phyloP scores from a whole-genome alignment of 30 jellyfish, hydroid and myxozoan genomes.

The Haliclystus octoradiatus region DNA sequence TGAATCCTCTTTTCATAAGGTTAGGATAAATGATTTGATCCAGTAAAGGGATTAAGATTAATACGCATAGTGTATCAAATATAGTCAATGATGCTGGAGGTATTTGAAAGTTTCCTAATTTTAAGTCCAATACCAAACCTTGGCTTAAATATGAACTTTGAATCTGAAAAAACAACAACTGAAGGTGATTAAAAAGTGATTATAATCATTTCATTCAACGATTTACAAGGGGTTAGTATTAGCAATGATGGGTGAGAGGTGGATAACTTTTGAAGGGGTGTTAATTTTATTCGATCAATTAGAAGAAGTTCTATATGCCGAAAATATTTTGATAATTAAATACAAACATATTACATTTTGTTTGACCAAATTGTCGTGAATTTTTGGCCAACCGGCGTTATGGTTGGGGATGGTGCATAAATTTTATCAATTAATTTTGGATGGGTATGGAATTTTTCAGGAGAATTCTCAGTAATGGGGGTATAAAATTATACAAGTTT shows the following conservation, averaged over 20 bases:
- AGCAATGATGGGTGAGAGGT: neutral
- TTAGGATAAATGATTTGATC: slow-evolving; percentile 53
- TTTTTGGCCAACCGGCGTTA: too few species aligned
- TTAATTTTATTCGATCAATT: neutral
- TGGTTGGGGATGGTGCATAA: too few species aligned
- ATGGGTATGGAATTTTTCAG: too few species aligned
- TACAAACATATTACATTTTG: too few species aligned
- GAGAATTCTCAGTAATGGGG: too few species aligned
- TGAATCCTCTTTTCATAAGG: slow-evolving; percentile 6
- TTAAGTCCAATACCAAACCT: slow-evolving; percentile 48
- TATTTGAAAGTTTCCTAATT: slow-evolving; percentile 23
- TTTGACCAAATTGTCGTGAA: too few species aligned
- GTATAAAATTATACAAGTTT: too few species aligned
- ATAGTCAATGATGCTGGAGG: slow-evolving; percentile 86
- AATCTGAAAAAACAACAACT: slow-evolving; percentile 37
- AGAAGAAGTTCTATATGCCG: too few species aligned
- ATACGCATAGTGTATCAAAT: slow-evolving; percentile 39
- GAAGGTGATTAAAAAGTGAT: neutral
- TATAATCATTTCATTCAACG: slow-evolving; percentile 1
- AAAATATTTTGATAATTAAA: too few species aligned
- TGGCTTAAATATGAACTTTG: slow-evolving; percentile 71
- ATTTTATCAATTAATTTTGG: too few species aligned
- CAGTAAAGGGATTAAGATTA: slow-evolving; percentile 48
- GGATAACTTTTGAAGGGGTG: neutral
- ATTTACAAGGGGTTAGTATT: neutral